These are phyloP conservation scores for Tortricodes alternella DNA, from an alignment of 2,888 invertebrate genomes.

Conservation along the genomic window DNA sequence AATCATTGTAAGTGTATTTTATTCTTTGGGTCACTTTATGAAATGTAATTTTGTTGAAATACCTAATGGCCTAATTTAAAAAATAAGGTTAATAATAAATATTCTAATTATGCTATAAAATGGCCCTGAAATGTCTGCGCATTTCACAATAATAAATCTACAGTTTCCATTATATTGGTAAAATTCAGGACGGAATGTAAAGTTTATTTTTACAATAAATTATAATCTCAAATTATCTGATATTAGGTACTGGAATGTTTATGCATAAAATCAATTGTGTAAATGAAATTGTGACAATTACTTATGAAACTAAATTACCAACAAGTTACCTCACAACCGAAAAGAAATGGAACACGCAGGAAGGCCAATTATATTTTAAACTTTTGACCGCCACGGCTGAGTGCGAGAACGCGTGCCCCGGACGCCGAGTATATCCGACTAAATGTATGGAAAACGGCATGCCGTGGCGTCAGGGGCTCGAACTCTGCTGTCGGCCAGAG, in stretches of 20 bases:
- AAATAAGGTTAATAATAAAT: constrained; percentile 25
- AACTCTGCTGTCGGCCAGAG: too few species aligned
- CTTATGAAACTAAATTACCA: constrained; percentile 39
- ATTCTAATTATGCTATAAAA: constrained; percentile 27
- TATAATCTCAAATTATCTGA: constrained; percentile 32
- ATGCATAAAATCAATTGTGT: background rate
- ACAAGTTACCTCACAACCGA: constrained; percentile 58
- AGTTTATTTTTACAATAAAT: constrained; percentile 39
- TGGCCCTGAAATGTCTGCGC: constrained; percentile 26
- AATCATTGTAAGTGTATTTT: constrained; percentile 15
- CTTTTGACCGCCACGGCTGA: too few species aligned
- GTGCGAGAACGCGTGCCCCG: too few species aligned
- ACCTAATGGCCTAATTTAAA: constrained; percentile 1
- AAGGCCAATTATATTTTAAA: constrained; percentile 18
- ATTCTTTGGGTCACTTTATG: constrained; percentile 19
- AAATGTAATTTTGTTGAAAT: background rate
- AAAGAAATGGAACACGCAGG: constrained; percentile 39
- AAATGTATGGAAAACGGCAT: too few species aligned
- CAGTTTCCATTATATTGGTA: constrained; percentile 48
- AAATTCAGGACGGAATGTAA: constrained; percentile 69
- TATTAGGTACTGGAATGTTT: constrained; percentile 30
- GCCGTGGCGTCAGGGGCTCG: too few species aligned
- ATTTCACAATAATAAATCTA: constrained; percentile 24
- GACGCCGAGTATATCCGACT: too few species aligned
- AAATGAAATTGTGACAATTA: constrained; percentile 46